phyloP scores from a whole-genome alignment of 1,140 invertebrate genomes.

The Drosophila quadrilineata region DNA sequence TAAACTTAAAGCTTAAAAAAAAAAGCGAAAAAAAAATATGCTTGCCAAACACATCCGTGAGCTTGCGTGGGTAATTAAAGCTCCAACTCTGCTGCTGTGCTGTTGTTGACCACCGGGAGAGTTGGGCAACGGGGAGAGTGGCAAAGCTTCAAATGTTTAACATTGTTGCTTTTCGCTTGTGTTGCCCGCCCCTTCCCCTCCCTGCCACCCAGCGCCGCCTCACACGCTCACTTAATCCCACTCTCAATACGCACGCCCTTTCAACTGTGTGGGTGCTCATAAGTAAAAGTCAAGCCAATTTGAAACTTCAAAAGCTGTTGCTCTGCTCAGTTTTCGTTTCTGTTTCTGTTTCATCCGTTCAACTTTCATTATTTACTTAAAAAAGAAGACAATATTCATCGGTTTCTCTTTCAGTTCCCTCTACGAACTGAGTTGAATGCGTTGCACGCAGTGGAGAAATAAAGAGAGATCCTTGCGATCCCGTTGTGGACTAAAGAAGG shows the following conservation, averaged over 20 bases:
- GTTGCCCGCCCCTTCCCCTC: background rate
- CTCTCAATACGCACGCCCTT: background rate
- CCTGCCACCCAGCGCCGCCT: background rate
- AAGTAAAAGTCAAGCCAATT: slow-evolving; percentile 35
- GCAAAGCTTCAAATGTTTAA: slow-evolving; percentile 33
- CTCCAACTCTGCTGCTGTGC: background rate
- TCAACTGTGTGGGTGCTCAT: background rate
- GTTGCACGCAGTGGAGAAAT: too few species aligned
- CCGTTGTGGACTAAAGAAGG: too few species aligned
- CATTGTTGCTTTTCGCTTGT: slow-evolving; percentile 41
- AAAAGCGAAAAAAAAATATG: too few species aligned
- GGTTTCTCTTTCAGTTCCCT: too few species aligned
- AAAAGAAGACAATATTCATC: slow-evolving; percentile 14
- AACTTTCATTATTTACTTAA: slow-evolving; percentile 16
- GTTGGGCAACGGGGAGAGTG: background rate
- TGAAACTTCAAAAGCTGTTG: slow-evolving; percentile 39
- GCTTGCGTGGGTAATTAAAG: slow-evolving; percentile 39
- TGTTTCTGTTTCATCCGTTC: slow-evolving; percentile 32
- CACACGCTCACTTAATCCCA: background rate
- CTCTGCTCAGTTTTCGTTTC: slow-evolving; percentile 34
- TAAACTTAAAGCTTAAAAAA: slow-evolving; percentile 40
- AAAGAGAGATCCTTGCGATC: too few species aligned
- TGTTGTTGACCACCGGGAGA: slow-evolving; percentile 15
- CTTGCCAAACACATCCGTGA: slow-evolving; percentile 3
- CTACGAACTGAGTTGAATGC: too few species aligned